These are phyloP conservation scores for Brachionichthys hirsutus DNA, from an alignment of 2,113 vertebrate genomes.

Conservation along the genomic window DNA sequence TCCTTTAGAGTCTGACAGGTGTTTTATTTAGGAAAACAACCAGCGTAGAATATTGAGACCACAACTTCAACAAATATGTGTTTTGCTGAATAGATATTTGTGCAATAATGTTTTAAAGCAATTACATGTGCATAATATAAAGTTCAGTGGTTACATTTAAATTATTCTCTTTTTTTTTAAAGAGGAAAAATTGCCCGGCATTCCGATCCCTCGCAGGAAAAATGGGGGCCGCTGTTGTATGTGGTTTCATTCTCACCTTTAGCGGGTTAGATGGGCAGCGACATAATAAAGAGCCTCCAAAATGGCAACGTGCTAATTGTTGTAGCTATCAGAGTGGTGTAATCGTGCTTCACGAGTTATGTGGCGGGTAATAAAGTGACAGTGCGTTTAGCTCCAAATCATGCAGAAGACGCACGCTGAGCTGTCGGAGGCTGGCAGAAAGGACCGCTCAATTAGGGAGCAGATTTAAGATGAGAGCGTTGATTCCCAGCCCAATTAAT, in stretches of 20 bases:
- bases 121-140: no score
- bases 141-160: no score
- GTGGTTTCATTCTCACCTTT: slow-evolving; percentile 26
- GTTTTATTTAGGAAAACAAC: no score
- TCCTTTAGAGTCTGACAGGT: no score
- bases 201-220: no score
- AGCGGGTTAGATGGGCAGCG: neutral
- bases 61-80: no score
- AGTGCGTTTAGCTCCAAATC: slow-evolving; percentile 91
- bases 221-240: no score
- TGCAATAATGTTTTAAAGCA: no score
- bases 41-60: no score
- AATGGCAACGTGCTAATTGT: slow-evolving; percentile 73
- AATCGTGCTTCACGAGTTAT: slow-evolving; percentile 78
- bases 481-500: slow-evolving; percentile 80
- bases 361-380: slow-evolving; percentile 86
- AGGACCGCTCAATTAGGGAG: slow-evolving; percentile 82
- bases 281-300: slow-evolving; percentile 33
- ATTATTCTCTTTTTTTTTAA: no score
- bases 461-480: slow-evolving; percentile 77
- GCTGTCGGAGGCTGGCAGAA: slow-evolving; percentile 82
- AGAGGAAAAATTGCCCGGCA: no score
- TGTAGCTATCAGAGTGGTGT: slow-evolving; percentile 79
- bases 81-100: no score
- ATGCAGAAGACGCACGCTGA: slow-evolving; percentile 81